Evolutionary conservation across 2,888 invertebrate species (phyloP), one percentile per base, ranked within the genome.

Genomic region (Drosophila parthenogenetica): DNA sequence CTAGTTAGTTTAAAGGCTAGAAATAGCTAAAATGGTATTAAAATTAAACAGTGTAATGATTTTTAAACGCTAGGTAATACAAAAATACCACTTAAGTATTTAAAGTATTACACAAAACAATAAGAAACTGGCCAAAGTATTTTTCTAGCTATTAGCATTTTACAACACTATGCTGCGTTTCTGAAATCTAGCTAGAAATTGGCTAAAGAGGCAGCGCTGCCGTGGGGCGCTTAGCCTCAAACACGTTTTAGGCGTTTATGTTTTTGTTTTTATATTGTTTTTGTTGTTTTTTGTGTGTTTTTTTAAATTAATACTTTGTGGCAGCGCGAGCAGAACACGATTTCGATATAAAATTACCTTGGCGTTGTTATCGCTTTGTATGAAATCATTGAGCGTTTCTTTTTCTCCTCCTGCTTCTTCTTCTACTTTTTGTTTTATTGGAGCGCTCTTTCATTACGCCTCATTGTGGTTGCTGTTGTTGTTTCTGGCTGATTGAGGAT

Each of bases 301-400:
- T 82, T 79, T 81, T 80, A 83, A 83, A 83, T 87, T 85, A 87
- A 83, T 87, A 83, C 83, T 79, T 77, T 85, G 73, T 65, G 68
- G 85, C 86, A 81, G 81, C 65, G 81, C 65, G 85, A 53, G 75
- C 67, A 75, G 86, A 85, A 84, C 83, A 84, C 83, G 87, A 84
- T 87, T 84, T 78, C 68, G 80, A 87, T 84, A 87, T 87, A 80
- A 84, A 84, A 84, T 84, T 84, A 84, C 83, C 87, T 87, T 77
- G 83, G 63, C 60, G 69, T 60, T 82, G 67, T 69, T 85, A 83
- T 83, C 86, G 87, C 77, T 79, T 86, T 79, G 75, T 78, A 76
- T 83, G 76, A 83, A 83, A 83, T 83, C 83, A 83, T 85, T 82
- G 68, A 63, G 71, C 69, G 73, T 73, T 72, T 67, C 53, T 70